These are phyloP conservation scores for Calcarius ornatus DNA, from an alignment of 2,113 vertebrate species.

Conservation along the genomic window DNA sequence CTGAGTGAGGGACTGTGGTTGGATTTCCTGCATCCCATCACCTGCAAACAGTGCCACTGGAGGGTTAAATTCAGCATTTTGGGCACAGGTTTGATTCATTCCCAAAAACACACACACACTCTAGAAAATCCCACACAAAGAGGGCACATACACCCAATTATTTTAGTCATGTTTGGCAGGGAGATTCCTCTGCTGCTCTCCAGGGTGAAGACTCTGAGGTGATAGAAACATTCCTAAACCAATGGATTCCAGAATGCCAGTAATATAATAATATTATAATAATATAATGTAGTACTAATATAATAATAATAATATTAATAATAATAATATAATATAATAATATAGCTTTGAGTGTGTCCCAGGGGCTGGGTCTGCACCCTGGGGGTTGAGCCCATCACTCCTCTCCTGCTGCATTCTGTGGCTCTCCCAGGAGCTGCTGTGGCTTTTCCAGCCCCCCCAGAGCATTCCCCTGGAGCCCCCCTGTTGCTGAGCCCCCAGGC, in stretches of 20 bases:
- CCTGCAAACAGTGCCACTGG: accelerated
- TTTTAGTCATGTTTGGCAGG: accelerated
- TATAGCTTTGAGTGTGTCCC: accelerated
- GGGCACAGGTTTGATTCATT: not conserved
- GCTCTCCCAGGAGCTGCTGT: not conserved
- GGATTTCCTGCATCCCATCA: not conserved
- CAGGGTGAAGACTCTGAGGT: not conserved
- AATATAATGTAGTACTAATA: too few relatives aligned
- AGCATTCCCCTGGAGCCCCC: not conserved
- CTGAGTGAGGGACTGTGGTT: not conserved
- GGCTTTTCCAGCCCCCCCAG: not conserved
- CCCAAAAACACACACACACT: not conserved
- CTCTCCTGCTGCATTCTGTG: not conserved
- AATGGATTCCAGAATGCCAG: not conserved
- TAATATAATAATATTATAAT: not conserved
- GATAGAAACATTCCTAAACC: accelerated
- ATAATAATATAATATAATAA: not conserved
- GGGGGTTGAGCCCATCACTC: accelerated
- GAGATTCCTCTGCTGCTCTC: not conserved
- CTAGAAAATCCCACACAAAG: not conserved
- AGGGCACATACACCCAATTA: accelerated
- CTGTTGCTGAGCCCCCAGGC: not conserved
- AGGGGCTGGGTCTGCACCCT: accelerated
- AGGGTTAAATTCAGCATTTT: too few relatives aligned
- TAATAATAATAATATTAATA: too few relatives aligned